Evolutionary conservation across 92 coral and sea anemone genomes (phyloP).

Genomic region (Isaurus tuberculatus): DNA sequence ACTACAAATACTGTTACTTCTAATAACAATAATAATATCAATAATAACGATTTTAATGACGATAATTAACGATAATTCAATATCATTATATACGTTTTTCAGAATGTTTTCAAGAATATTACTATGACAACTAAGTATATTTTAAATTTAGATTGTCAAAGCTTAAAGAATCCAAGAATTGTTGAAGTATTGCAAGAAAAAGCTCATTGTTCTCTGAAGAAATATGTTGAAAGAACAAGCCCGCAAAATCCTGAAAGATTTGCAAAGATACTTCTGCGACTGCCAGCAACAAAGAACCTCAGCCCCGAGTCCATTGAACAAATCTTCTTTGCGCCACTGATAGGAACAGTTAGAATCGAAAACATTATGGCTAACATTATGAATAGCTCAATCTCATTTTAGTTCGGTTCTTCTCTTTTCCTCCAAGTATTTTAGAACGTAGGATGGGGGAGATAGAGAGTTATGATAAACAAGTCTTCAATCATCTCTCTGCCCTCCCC

Average conservation of each 20-base stretch:
- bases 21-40: no score
- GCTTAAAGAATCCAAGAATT: conserved; percentile 69
- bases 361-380: conserved; percentile 91
- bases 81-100: no score
- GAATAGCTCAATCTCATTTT: conserved; percentile 58
- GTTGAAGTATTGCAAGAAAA: conserved; percentile 89
- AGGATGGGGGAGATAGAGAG: background rate
- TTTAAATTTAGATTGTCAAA: conserved; percentile 42
- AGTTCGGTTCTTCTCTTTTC: background rate
- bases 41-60: no score
- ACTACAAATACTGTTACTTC: no score
- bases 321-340: conserved; percentile 89
- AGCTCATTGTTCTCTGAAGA: conserved; percentile 88
- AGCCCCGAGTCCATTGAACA: conserved; percentile 84
- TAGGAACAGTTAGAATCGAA: conserved; percentile 90
- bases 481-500: no score
- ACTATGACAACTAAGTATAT: no score
- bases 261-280: conserved; percentile 86
- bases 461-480: no score
- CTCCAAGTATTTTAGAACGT: background rate
- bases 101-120: no score
- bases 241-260: conserved; percentile 83
- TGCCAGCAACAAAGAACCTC: conserved; percentile 84
- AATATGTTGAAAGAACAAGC: conserved; percentile 68
- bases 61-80: no score